Evolutionary conservation across 2,113 vertebrate species (phyloP), one percentile per base, ranked within the genome.

Genomic region (Mobula birostris): DNA sequence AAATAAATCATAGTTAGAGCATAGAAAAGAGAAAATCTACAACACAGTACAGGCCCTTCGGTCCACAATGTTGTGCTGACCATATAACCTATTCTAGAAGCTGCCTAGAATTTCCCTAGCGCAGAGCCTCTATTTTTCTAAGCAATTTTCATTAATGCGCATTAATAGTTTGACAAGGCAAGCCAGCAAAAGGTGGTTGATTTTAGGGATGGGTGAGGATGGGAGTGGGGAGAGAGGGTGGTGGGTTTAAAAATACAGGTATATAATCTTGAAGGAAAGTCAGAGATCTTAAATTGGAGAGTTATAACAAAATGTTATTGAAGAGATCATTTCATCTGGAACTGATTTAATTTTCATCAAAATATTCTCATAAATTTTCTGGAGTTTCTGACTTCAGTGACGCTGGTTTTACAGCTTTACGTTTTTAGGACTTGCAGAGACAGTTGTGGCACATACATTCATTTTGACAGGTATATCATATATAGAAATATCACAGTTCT

Each of bases 301-400:
- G 40, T 72, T 92, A 72, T 24, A 48, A 72, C 19, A 7, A 70
- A 92, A 92, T 92, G 32, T 6, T 92, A 72, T 92, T 92, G 90
- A 32, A 24, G 68, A 92, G 40, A 72, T 48, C 91, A 93, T 76
- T 70, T 93, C 70, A 93, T 74, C 91, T 93, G 91, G 91, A 93
- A 93, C 91, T 56, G 91, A 93, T 93, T 93, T 93, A 93, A 93
- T 92, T 92, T 92, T 72, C 90, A 92, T 92, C 32, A 92, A 92
- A 92, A 72, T 74, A 74, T 9, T 74, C 29, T 74, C 68, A 76
- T 93, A 93, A 93, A 93, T 93, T 93, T 93, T 74, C 70, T 29
- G 27, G 72, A 74, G 32, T 48, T 48, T 72, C 74, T 93, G 19
- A 48, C 68, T 74, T 76, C 32, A 56, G 24, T 93, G 70, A 56